A percentile compares a stretch with the other conserved stretches of the same genome.
These are phyloP conservation scores for Phalacrocorax brasilianus DNA, from an alignment of 2,113 vertebrate genomes.

Conservation along the genomic window DNA sequence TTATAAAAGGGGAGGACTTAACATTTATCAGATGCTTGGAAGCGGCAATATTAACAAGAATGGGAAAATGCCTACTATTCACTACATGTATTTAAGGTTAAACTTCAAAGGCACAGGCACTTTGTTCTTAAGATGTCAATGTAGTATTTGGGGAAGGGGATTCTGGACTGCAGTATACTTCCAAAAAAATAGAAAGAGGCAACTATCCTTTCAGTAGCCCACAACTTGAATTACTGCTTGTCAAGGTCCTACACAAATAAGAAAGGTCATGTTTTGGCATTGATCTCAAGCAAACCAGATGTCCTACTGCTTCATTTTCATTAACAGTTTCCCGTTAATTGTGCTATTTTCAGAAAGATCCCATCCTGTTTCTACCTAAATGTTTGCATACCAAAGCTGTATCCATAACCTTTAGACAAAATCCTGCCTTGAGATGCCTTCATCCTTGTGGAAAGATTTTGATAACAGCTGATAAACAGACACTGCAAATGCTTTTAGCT, in stretches of 20 bases:
- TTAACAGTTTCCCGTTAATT: background rate
- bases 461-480: background rate
- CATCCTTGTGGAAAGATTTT: background rate
- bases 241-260: background rate
- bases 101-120: background rate
- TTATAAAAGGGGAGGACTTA: background rate
- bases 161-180: background rate
- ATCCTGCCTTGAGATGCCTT: background rate
- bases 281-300: background rate
- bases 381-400: background rate
- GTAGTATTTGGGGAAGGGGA: background rate
- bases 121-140: background rate
- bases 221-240: background rate
- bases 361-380: background rate
- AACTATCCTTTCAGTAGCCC: background rate
- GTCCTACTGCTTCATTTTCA: background rate
- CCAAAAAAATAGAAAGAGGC: background rate
- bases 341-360: background rate
- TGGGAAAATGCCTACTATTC: background rate
- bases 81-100: background rate
- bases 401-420: background rate
- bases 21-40: background rate
- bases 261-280: background rate
- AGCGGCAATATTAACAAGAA: background rate
- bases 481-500: background rate